These are phyloP conservation scores for Anarsia innoxiella DNA, from an alignment of 2,888 invertebrate species.

Conservation along the genomic window DNA sequence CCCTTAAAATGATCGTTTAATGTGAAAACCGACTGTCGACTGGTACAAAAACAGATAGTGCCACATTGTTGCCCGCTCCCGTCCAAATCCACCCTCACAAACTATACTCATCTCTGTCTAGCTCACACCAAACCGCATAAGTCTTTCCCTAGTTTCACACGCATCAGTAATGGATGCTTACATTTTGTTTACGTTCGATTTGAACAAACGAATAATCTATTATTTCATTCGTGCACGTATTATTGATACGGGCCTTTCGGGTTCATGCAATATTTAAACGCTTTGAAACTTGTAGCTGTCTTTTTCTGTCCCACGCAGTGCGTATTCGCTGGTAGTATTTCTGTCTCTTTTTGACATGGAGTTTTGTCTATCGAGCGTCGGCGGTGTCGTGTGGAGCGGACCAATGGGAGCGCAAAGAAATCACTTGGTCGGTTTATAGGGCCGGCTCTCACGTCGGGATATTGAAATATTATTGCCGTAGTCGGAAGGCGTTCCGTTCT, in stretches of 20 bases:
- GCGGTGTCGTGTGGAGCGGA: conserved; percentile 21
- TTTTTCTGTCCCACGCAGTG: conserved; percentile 25
- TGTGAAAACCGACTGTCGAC: conserved; percentile 67
- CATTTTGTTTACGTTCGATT: conserved; percentile 74
- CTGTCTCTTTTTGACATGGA: conserved; percentile 35
- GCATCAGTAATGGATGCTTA: conserved; percentile 68
- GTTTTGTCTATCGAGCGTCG: conserved; percentile 48
- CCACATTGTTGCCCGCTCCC: conserved; percentile 33
- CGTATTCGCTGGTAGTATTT: conserved; percentile 7
- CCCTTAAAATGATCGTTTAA: conserved; percentile 73
- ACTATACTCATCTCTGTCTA: conserved; percentile 38
- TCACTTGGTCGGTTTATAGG: conserved; percentile 52
- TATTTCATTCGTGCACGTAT: conserved; percentile 75
- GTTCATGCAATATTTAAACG: conserved; percentile 63
- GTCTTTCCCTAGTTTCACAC: conserved; percentile 29
- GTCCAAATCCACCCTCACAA: conserved; percentile 20
- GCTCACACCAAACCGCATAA: conserved; percentile 21
- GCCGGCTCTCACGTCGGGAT: conserved; percentile 49
- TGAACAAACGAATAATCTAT: conserved; percentile 75
- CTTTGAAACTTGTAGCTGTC: conserved; percentile 38
- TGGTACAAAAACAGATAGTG: conserved; percentile 67
- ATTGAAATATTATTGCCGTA: conserved; percentile 69
- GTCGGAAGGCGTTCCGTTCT: conserved; percentile 58
- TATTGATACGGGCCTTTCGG: conserved; percentile 68
- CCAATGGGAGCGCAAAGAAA: conserved; percentile 55